A percentile compares a stretch with the other conserved stretches of the same genome.
Evolutionary conservation across 2,113 vertebrate species (phyloP).

Genomic region (Calyptommatus sinebrachiatus): DNA sequence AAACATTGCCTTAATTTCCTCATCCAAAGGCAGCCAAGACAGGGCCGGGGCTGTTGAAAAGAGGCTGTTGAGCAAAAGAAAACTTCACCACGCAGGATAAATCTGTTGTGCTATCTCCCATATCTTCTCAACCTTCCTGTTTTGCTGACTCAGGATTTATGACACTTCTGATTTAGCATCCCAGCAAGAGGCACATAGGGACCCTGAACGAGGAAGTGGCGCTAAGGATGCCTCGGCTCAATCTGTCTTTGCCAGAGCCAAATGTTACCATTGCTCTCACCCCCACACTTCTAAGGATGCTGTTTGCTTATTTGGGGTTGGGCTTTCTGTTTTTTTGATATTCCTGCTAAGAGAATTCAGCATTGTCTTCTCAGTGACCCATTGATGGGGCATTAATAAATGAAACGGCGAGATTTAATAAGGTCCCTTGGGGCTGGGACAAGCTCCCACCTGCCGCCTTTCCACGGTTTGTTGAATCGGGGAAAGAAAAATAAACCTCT

Average conservation of each 20-base stretch:
- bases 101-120: not conserved
- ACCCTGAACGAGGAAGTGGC: not conserved
- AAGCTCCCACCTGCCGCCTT: not conserved
- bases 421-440: constrained; percentile 9
- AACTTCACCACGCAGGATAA: not conserved
- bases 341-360: not conserved
- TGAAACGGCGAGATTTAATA: constrained; percentile 17
- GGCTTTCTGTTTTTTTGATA: not conserved
- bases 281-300: not conserved
- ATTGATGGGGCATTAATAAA: constrained; percentile 32
- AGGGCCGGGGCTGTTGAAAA: not conserved
- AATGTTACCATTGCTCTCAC: not conserved
- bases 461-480: not conserved
- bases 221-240: not conserved
- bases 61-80: not conserved
- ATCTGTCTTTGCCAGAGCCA: constrained; percentile 15
- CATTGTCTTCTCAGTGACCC: constrained; percentile 10
- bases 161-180: not conserved
- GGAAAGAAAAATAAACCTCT: not conserved
- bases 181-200: not conserved
- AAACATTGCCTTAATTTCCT: too few relatives aligned
- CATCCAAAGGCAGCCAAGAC: too few relatives aligned
- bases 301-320: not conserved
- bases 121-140: not conserved
- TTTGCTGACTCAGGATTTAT: constrained; percentile 3